These are phyloP conservation scores for Heliconius aoede DNA, from an alignment of 2,888 invertebrate genomes.

Conservation along the genomic window DNA sequence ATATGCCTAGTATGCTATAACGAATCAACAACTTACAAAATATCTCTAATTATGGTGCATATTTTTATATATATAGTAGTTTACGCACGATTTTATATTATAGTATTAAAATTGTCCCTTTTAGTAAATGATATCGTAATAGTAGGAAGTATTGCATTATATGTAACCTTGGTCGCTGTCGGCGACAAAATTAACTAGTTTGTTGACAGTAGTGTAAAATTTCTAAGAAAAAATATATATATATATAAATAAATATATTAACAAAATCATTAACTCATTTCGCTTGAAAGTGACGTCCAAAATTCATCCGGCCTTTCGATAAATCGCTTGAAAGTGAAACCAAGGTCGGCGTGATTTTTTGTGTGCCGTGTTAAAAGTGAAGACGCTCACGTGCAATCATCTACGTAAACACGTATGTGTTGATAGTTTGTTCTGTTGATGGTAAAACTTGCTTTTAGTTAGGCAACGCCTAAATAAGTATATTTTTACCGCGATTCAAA, in stretches of 20 bases:
- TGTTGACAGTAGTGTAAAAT: not conserved
- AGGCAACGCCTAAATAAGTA: constrained; percentile 53
- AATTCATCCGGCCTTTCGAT: constrained; percentile 37
- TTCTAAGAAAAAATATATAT: not conserved
- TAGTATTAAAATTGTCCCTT: constrained; percentile 8
- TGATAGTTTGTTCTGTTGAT: constrained; percentile 51
- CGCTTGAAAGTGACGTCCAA: constrained; percentile 37
- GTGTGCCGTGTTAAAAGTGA: constrained; percentile 45
- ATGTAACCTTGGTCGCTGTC: constrained; percentile 1
- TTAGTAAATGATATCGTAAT: constrained; percentile 13
- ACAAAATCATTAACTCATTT: constrained; percentile 8
- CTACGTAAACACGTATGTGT: constrained; percentile 52
- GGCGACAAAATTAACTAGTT: constrained; percentile 11
- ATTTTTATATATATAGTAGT: constrained; percentile 1
- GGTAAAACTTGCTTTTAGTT: constrained; percentile 54
- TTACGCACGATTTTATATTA: not conserved
- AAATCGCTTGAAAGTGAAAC: constrained; percentile 71
- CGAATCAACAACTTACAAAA: not conserved
- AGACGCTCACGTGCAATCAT: constrained; percentile 55
- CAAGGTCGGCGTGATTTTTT: constrained; percentile 54
- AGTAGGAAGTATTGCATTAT: constrained; percentile 28
- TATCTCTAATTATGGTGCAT: not conserved
- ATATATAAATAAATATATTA: not conserved
- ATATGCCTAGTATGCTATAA: not conserved
- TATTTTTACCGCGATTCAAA: constrained; percentile 13